phyloP scores from a whole-genome alignment of 2,797 vertebrate genomes.

The Gouania willdenowi region DNA sequence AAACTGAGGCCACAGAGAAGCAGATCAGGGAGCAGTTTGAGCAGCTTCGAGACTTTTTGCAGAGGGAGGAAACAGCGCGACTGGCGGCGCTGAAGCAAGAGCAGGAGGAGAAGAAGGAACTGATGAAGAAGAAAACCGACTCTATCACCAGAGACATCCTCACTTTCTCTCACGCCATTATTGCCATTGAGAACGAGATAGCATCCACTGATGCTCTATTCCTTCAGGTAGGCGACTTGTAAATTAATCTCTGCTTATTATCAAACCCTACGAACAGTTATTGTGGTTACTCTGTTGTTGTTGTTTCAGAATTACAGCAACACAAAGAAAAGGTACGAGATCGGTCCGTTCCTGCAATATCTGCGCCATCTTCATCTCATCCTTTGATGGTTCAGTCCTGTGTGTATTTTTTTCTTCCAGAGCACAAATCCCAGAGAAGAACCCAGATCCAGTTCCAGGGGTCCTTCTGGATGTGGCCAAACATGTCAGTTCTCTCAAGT shows the following conservation, averaged over 20 bases:
- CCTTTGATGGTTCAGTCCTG: too few relatives aligned
- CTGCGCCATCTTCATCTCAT: neutral
- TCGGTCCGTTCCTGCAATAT: neutral
- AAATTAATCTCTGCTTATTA: too few relatives aligned
- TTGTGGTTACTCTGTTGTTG: conserved; percentile 1
- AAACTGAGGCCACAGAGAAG: conserved; percentile 69
- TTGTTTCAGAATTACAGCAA: conserved; percentile 70
- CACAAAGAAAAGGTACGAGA: conserved; percentile 72
- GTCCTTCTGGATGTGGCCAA: conserved; percentile 70
- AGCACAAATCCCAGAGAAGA: conserved; percentile 52
- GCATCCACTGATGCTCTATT: conserved; percentile 58
- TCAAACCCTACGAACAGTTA: too few relatives aligned
- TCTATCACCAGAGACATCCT: conserved; percentile 71
- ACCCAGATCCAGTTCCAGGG: conserved; percentile 58
- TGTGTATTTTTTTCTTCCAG: conserved; percentile 43
- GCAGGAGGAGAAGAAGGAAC: conserved; percentile 67
- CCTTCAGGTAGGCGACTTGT: conserved; percentile 56
- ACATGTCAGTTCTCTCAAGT: conserved; percentile 75
- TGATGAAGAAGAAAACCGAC: conserved; percentile 70
- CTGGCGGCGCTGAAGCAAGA: conserved; percentile 62
- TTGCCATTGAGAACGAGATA: conserved; percentile 73
- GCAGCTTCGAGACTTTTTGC: conserved; percentile 66
- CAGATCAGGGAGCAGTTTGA: conserved; percentile 70
- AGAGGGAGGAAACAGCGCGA: conserved; percentile 56
- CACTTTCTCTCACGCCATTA: conserved; percentile 69